phyloP scores from a whole-genome alignment of 2,888 invertebrate genomes.

The Pristionchus japonicus region DNA sequence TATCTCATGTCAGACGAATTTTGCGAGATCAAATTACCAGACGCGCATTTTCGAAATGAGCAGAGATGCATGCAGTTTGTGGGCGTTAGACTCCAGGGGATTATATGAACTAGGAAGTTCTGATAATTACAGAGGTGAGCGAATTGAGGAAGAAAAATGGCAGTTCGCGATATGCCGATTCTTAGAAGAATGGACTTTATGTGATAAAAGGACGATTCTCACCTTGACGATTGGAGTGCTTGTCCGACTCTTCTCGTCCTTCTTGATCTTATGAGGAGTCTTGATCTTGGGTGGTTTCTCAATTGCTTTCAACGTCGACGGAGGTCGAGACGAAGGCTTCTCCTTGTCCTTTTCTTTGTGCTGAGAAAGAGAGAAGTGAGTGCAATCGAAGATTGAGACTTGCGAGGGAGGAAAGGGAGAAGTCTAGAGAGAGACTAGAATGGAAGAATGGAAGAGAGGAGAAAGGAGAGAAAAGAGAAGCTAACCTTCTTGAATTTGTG shows the following conservation, averaged over 20 bases:
- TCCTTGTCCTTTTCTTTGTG: background rate
- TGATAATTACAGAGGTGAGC: background rate
- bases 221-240: conserved; percentile 20
- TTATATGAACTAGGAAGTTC: background rate
- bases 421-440: background rate
- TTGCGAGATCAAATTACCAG: background rate
- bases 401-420: background rate
- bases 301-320: conserved; percentile 14
- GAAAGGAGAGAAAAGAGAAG: background rate
- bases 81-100: background rate
- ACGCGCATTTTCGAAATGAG: background rate
- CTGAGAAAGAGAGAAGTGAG: background rate
- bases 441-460: background rate
- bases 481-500: conserved; percentile 38
- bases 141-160: too few relatives aligned
- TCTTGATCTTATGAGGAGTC: background rate
- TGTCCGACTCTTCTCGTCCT: conserved; percentile 18
- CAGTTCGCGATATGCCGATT: too few relatives aligned
- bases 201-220: too few relatives aligned
- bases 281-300: background rate
- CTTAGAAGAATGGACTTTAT: too few relatives aligned
- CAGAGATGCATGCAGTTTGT: background rate
- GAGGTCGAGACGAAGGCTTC: background rate
- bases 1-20: background rate
- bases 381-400: background rate